These are phyloP conservation scores for Pangasius mekongensis DNA, from an alignment of 2,797 vertebrate species.

Conservation along the genomic window DNA sequence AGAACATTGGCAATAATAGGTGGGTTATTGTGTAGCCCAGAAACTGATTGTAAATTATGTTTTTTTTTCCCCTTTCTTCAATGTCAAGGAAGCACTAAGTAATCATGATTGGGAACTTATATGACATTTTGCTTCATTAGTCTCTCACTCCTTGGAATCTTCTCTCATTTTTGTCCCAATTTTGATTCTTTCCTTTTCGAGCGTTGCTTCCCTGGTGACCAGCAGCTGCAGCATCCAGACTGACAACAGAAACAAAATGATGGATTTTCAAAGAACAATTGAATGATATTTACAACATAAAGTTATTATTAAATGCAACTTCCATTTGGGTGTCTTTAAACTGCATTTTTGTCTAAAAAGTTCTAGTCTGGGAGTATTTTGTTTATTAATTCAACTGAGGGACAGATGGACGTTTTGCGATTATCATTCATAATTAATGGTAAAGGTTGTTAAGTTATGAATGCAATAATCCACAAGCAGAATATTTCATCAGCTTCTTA, in stretches of 20 bases:
- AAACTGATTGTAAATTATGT: conserved; percentile 3
- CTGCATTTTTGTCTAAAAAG: not conserved
- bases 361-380: too few relatives aligned
- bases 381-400: not conserved
- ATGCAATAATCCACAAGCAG: not conserved
- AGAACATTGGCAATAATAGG: conserved; percentile 1
- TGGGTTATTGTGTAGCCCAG: not conserved
- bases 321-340: not conserved
- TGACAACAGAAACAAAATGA: conserved; percentile 54
- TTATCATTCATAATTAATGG: not conserved
- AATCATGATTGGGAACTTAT: conserved; percentile 4
- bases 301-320: not conserved
- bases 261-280: conserved; percentile 41
- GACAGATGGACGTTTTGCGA: not conserved
- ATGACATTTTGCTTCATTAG: conserved; percentile 41
- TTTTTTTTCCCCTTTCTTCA: not conserved
- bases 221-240: conserved; percentile 63
- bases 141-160: conserved; percentile 67
- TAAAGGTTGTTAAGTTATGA: not conserved
- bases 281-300: conserved; percentile 32
- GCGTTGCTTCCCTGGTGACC: conserved; percentile 57
- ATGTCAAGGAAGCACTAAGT: not conserved
- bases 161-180: conserved; percentile 61
- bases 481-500: not conserved
- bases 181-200: conserved; percentile 63